phyloP scores from a whole-genome alignment of 2,797 vertebrate genomes.

The Siniperca obscura region DNA sequence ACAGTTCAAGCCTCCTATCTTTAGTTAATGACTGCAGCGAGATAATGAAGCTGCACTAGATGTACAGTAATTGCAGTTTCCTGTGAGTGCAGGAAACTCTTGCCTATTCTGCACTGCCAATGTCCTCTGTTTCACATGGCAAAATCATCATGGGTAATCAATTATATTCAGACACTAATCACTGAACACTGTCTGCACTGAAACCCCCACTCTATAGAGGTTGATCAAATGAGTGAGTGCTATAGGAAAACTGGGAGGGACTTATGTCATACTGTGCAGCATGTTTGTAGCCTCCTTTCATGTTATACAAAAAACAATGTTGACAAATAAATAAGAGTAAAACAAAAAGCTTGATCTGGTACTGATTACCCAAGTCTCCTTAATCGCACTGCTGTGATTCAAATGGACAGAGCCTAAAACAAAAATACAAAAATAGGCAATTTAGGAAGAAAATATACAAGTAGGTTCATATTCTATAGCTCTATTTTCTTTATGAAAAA shows the following conservation, averaged over 20 bases:
- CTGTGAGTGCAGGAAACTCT: constrained; percentile 52
- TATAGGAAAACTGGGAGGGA: constrained; percentile 29
- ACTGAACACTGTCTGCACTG: constrained; percentile 72
- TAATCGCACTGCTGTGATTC: constrained; percentile 3
- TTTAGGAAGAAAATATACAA: neutral
- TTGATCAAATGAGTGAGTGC: constrained; percentile 48
- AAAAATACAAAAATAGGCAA: neutral
- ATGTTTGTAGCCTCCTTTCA: constrained; percentile 11
- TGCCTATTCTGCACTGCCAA: constrained; percentile 17
- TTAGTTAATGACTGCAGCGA: constrained; percentile 20
- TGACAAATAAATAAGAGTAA: constrained; percentile 35
- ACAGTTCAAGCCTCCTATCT: constrained; percentile 29
- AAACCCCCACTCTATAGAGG: constrained; percentile 39
- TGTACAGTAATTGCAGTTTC: constrained; percentile 61
- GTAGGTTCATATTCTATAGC: neutral
- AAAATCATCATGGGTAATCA: constrained; percentile 72
- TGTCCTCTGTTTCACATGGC: constrained; percentile 56
- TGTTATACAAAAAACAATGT: constrained; percentile 30
- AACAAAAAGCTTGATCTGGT: constrained; percentile 9
- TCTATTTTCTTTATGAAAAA: constrained; percentile 7
- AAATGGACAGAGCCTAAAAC: neutral
- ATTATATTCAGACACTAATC: constrained; percentile 75
- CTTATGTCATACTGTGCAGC: constrained; percentile 3
- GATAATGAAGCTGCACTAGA: constrained; percentile 42
- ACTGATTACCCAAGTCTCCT: constrained; percentile 4